Conservation (phyloP, 1,140 invertebrate species). For the Doryteuthis pealeii region DNA sequence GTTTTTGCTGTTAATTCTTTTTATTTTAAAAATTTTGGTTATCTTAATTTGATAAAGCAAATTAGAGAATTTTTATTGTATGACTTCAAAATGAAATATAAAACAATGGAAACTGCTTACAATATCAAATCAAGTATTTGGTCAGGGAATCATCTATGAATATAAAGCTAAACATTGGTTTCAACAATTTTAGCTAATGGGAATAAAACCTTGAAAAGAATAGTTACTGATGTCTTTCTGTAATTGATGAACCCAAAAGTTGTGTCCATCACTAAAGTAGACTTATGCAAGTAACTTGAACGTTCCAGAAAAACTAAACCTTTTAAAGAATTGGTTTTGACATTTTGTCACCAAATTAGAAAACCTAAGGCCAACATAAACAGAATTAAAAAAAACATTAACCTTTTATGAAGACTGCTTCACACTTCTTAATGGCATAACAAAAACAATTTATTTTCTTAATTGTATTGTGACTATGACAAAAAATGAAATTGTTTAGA, state of each 20-base stretch:
- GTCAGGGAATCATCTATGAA: neutral
- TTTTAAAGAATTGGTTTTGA: neutral
- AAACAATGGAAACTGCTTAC: neutral
- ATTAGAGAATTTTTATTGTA: no score
- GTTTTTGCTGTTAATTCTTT: no score
- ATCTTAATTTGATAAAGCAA: no score
- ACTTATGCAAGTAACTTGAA: neutral
- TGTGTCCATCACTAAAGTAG: neutral
- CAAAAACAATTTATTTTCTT: neutral
- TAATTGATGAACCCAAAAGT: neutral
- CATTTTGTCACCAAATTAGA: neutral
- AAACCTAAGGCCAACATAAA: neutral
- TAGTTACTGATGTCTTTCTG: neutral
- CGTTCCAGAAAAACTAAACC: neutral
- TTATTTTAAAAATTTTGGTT: no score
- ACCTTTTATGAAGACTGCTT: neutral
- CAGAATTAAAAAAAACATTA: neutral
- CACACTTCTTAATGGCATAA: no score
- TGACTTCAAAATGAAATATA: neutral
- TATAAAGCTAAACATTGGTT: neutral
- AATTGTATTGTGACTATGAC: neutral
- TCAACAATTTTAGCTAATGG: neutral
- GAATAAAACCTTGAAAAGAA: neutral
- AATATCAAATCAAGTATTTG: neutral
- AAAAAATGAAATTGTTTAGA: neutral